Evolutionary conservation across 2,888 invertebrate genomes (phyloP).

Genomic region (Ypsolopha sequella): DNA sequence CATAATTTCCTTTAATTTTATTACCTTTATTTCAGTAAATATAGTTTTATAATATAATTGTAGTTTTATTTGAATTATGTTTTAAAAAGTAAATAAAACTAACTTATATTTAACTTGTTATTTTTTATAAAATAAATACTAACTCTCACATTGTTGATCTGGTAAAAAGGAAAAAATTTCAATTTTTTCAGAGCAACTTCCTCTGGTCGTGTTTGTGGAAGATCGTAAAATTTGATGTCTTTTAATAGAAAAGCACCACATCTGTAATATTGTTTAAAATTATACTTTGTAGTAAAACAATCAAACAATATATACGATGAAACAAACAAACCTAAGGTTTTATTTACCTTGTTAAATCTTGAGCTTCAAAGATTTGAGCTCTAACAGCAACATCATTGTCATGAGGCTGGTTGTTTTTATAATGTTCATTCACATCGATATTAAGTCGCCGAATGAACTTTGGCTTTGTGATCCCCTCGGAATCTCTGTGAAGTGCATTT

Average conservation of each 20-base stretch:
- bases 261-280: constrained; percentile 15
- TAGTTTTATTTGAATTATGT: too few relatives aligned
- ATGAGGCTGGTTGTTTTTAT: constrained; percentile 1
- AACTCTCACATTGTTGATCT: constrained; percentile 1
- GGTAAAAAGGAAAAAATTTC: constrained; percentile 4
- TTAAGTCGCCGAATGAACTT: constrained; percentile 35
- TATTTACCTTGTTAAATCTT: constrained; percentile 22
- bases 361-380: constrained; percentile 12
- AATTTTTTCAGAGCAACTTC: not conserved
- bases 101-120: too few relatives aligned
- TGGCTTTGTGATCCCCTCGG: constrained; percentile 73
- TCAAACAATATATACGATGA: not conserved
- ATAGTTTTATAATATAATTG: too few relatives aligned
- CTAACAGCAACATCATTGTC: constrained; percentile 5
- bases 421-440: constrained; percentile 24
- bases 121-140: not conserved
- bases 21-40: too few relatives aligned
- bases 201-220: not conserved
- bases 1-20: too few relatives aligned
- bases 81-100: too few relatives aligned
- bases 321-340: not conserved
- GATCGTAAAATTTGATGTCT: constrained; percentile 17
- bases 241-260: constrained; percentile 34
- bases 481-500: constrained; percentile 70
- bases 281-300: too few relatives aligned